phyloP scores from a whole-genome alignment of 1,140 invertebrate genomes.

The Panagrolaimus sp. region DNA sequence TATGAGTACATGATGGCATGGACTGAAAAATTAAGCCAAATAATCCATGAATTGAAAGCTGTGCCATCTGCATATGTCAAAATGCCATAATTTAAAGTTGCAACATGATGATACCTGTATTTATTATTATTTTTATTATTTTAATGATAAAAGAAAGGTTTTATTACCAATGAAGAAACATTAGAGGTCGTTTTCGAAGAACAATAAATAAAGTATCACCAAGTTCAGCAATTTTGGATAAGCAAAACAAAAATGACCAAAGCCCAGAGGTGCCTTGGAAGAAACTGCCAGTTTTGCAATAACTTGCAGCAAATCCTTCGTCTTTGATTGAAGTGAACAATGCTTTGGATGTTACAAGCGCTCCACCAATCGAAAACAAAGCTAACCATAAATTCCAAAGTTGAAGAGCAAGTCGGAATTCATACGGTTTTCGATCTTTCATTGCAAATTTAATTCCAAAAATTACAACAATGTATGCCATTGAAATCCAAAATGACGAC shows the following conservation, averaged over 20 bases:
- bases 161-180: conserved; percentile 65
- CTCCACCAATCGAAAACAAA: conserved; percentile 74
- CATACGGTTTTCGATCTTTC: conserved; percentile 37
- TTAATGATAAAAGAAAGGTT: not conserved
- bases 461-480: conserved; percentile 47
- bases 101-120: conserved; percentile 66
- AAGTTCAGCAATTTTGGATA: conserved; percentile 58
- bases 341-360: conserved; percentile 61
- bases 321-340: conserved; percentile 50
- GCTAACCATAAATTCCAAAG: conserved; percentile 87
- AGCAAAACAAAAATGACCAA: conserved; percentile 56
- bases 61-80: conserved; percentile 92
- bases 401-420: conserved; percentile 69
- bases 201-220: conserved; percentile 58
- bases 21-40: conserved; percentile 87
- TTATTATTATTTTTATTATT: conserved; percentile 41
- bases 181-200: conserved; percentile 51
- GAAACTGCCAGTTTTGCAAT: conserved; percentile 79
- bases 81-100: conserved; percentile 81
- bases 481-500: conserved; percentile 42
- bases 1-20: conserved; percentile 97
- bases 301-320: conserved; percentile 70
- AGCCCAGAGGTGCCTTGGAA: conserved; percentile 78
- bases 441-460: conserved; percentile 41
- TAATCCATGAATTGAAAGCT: conserved; percentile 91